Evolutionary conservation across 37 sponge, comb jelly and placozoan species (phyloP), one percentile per base, ranked within the genome.

Genomic region (Crambe crambe): DNA sequence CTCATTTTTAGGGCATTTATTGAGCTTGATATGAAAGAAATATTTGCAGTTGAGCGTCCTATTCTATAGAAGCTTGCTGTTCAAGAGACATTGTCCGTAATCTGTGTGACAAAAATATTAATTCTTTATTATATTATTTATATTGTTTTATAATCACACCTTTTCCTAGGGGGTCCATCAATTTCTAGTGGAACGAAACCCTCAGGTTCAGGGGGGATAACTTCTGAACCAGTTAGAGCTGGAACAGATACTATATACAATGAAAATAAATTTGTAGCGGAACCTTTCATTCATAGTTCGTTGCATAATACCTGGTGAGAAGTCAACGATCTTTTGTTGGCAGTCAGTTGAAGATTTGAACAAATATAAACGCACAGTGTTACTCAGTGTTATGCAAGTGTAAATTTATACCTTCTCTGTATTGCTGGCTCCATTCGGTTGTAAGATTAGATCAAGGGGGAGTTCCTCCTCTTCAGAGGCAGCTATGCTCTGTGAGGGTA

Each of bases 11-110:
- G 92, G 38, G 31, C 93, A 23, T 92, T 88, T 54, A 40, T 92
- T 17, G 62, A 56, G 17, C 78, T 92, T 42, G 68, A 88, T 31
- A 76, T 88, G 85, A 43, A 61, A 8, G 47, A 39, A 47, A 9
- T 92, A 20, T 92, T 92, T 60, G 71, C 60, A 43, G 90, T 79
- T 35, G 38, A 56, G 18, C 72, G 77, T 42, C 85, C 90, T 9
- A 58, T 40, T 27, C 29, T 0, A 1, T 86, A 25, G 34, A n/a
- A 34, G 20, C 42, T 72, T 56, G 3, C 56, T 72, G 75, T 57
- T 74, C 75, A 57, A 78, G 67, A 32, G 78, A 42, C 29, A 43
- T 44, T 65, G 67, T 66, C 37, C 78, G 34, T 21, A 78, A 64
- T 41, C 78, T 78, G 67, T 39, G 42, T 31, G n/a, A 37, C 18